These are phyloP conservation scores for Prenolepis imparis DNA, from an alignment of 2,888 invertebrate genomes.

Conservation along the genomic window DNA sequence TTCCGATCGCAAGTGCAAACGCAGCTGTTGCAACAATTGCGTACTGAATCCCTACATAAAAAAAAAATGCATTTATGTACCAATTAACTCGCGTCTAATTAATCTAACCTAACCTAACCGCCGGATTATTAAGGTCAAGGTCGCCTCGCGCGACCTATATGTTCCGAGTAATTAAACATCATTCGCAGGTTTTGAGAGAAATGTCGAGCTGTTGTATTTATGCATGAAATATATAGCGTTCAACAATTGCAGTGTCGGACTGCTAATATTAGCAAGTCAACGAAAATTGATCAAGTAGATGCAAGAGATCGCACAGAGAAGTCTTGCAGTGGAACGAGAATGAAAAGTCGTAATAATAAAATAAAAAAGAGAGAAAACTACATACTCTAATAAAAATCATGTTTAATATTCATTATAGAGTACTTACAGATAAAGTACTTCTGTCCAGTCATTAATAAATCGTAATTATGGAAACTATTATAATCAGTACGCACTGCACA, in stretches of 20 bases:
- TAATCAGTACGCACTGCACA: too few relatives aligned
- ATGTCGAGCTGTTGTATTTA: constrained; percentile 32
- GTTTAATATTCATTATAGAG: too few relatives aligned
- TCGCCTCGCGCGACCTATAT: constrained; percentile 34
- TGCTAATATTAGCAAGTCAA: constrained; percentile 21
- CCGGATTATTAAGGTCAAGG: constrained; percentile 70
- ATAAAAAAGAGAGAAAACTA: too few relatives aligned
- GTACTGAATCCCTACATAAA: constrained; percentile 57
- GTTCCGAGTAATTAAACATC: constrained; percentile 66
- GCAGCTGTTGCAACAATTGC: constrained; percentile 44
- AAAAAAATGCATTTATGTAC: constrained; percentile 71
- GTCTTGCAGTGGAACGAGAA: neutral
- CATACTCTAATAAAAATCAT: too few relatives aligned
- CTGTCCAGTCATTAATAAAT: too few relatives aligned
- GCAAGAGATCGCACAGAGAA: neutral
- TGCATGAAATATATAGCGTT: constrained; percentile 43
- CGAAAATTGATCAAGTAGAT: neutral
- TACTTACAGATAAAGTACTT: too few relatives aligned
- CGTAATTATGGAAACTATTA: too few relatives aligned
- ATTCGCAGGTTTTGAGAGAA: constrained; percentile 31
- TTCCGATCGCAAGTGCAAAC: constrained; percentile 55
- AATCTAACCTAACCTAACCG: neutral
- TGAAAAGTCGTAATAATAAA: neutral
- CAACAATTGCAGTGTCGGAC: neutral
- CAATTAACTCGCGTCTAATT: constrained; percentile 68